Base-by-base conservation (phyloP, 2,888 invertebrate genomes). In the Nomada fabriciana region DNA sequence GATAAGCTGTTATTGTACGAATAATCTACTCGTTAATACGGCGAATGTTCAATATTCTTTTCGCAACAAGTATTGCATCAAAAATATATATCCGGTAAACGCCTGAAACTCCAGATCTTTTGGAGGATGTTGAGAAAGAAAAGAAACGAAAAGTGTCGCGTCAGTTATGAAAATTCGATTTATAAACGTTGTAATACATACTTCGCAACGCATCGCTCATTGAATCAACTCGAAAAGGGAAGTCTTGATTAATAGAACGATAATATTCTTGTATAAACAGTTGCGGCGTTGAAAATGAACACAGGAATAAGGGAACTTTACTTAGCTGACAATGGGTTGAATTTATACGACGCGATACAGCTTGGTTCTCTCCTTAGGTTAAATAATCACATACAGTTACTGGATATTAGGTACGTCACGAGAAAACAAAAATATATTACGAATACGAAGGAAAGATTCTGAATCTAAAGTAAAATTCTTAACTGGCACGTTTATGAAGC, bases 301-400 rank as follows among this genome's bases (percentile, higher is more conserved):
- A 95, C 95, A 55, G 96, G 96, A 1, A 94, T 97, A 67, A 96
- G 96, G 80, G 98, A 98, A 94, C 95, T 98, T 68, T 97, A 98
- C 91, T 94, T 98, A 81, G 97, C 97, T 60, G 97, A 98, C 94
- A 98, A 98, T 93, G 95, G 96, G 80, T 95, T 98, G 85, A 95
- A 95, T 69, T 94, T 96, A 42, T 94, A 95, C 43, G 98, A 98
- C 94, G 98, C 98, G 18, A 95, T 96, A 76, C 97, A 97, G 89
- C 94, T 98, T 25, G 97, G 96, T 60, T 96, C 96, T 68, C 94
- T 98, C 90, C 94, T 98, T 80, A 95, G 96, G 84, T 95, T 95
- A 90, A 98, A 98, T 94, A 95, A 95, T 73, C 95, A 96, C 70
- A 94, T 98, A 86, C 97, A 97, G 91, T 94, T 98, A 82, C 94